These are phyloP conservation scores for Anhinga anhinga DNA, from an alignment of 2,113 vertebrate species.

Conservation along the genomic window DNA sequence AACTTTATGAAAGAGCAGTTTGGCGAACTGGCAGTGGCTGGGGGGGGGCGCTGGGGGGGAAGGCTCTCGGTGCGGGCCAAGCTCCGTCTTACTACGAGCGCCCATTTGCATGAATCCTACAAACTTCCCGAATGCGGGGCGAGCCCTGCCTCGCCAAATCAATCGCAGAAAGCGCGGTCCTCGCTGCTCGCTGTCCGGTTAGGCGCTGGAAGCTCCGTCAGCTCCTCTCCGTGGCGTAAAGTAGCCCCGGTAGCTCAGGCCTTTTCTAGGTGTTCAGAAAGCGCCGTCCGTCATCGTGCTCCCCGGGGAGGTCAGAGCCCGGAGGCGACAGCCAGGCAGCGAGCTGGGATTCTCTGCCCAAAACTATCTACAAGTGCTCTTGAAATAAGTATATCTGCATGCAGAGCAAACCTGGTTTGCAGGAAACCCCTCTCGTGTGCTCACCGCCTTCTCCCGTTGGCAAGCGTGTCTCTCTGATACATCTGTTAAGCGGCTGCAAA, in stretches of 20 bases:
- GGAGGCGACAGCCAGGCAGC: neutral
- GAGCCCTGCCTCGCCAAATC: neutral
- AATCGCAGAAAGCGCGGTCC: rapidly evolving
- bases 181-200: rapidly evolving
- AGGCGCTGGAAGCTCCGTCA: neutral
- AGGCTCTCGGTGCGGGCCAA: neutral
- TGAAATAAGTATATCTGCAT: neutral
- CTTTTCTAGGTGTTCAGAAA: neutral
- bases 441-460: neutral
- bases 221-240: neutral
- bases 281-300: rapidly evolving
- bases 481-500: neutral
- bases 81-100: neutral
- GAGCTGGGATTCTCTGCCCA: neutral
- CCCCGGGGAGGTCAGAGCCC: neutral
- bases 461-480: neutral
- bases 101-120: neutral
- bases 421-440: neutral
- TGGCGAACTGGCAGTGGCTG: neutral
- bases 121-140: neutral
- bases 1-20: neutral
- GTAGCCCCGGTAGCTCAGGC: neutral
- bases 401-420: neutral
- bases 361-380: neutral
- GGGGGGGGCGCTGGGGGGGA: too few relatives aligned